Evolutionary conservation across 37 sponge, comb jelly and placozoan species (phyloP).

Genomic region (Bolinopsis microptera): DNA sequence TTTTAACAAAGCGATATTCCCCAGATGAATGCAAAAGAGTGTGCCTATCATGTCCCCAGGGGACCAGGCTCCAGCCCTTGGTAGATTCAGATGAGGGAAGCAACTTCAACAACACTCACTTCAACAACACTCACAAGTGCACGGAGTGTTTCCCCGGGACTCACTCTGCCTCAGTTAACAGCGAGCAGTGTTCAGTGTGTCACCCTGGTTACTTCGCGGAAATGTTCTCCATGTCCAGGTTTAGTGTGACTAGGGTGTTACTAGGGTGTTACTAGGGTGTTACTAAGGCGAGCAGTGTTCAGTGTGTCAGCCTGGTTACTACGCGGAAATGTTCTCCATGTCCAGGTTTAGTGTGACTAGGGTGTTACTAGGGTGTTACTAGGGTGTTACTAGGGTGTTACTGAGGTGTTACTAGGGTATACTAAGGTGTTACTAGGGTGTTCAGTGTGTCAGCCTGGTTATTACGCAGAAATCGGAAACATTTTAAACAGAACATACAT

Average conservation of each 20-base stretch:
- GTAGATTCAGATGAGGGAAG: background rate
- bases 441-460: background rate
- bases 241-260: too few relatives aligned
- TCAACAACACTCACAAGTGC: background rate
- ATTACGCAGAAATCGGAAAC: background rate
- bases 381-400: too few relatives aligned
- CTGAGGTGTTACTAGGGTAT: background rate
- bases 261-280: too few relatives aligned
- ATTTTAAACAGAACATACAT: too few relatives aligned
- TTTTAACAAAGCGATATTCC: too few relatives aligned
- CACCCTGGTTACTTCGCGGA: background rate
- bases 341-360: too few relatives aligned
- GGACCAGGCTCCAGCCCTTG: background rate
- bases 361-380: too few relatives aligned
- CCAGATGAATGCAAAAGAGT: background rate
- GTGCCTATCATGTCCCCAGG: background rate
- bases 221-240: background rate
- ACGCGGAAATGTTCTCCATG: background rate
- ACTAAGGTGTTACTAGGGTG: too few relatives aligned
- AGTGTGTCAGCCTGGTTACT: background rate
- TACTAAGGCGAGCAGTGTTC: background rate
- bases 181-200: background rate
- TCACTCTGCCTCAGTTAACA: background rate
- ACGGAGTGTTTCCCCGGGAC: background rate
- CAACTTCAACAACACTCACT: background rate